A percentile compares a stretch with the other conserved stretches of the same genome.
These are phyloP conservation scores for Pelochelys cantorii DNA, from an alignment of 2,797 vertebrate species.

Conservation along the genomic window DNA sequence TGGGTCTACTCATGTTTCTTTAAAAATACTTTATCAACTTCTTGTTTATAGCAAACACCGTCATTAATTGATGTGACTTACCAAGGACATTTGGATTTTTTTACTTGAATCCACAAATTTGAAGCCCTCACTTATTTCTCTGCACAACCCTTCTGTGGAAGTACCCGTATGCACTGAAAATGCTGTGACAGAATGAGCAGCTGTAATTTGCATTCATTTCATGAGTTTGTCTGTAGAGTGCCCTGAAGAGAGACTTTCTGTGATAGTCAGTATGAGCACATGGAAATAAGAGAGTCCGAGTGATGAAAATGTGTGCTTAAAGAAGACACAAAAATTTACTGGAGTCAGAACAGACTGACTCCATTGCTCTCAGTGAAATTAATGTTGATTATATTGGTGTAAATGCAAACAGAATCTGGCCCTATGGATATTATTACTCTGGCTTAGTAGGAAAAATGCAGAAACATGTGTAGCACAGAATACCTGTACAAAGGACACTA, in stretches of 20 bases:
- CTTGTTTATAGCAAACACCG: not conserved
- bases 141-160: not conserved
- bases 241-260: slow-evolving; percentile 51
- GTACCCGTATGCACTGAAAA: not conserved
- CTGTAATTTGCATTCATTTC: slow-evolving; percentile 53
- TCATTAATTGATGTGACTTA: not conserved
- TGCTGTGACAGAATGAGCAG: not conserved
- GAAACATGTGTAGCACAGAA: not conserved
- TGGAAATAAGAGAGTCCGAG: slow-evolving; percentile 55
- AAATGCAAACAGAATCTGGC: slow-evolving; percentile 21
- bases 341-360: slow-evolving; percentile 17
- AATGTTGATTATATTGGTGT: not conserved
- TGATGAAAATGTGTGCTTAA: slow-evolving; percentile 67
- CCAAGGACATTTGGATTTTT: not conserved
- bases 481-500: slow-evolving; percentile 12
- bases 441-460: slow-evolving; percentile 25
- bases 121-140: not conserved
- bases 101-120: not conserved
- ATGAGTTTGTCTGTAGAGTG: slow-evolving; percentile 55
- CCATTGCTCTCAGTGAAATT: not conserved
- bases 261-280: slow-evolving; percentile 53
- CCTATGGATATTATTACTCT: not conserved
- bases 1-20: fast-evolving
- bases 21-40: not conserved
- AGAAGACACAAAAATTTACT: slow-evolving; percentile 40